Evolutionary conservation across 2,113 vertebrate genomes (phyloP), one percentile per base, ranked within the genome.

Genomic region (Mobula hypostoma): DNA sequence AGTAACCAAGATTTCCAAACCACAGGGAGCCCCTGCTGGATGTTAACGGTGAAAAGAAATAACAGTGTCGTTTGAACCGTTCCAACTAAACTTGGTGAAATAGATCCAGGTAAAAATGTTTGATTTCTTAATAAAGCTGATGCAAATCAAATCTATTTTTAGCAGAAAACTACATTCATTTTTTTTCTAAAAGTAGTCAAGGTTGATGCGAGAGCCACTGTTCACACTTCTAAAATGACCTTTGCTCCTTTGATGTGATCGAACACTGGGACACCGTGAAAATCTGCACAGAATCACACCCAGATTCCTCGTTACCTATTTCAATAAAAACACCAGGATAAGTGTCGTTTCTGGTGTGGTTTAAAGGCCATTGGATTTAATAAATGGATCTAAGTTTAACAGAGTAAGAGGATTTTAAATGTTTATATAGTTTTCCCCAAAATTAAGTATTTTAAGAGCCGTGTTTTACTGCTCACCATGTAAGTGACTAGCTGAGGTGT

Each of bases 211-310:
- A 17, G 85, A 7, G 58, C 61, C n/a, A 29, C 27, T 68, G 61
- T 12, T 90, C 63, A 5, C 85, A 90, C 14, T 68, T 61, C 66
- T 66, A 66, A 32, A 90, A 32, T 66, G 61, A 90, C 61, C 85
- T 90, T 90, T 66, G 85, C n/a, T 66, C 85, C 29, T 90, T 90
- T 68, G 85, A 90, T 32, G n/a, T 63, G 29, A 88, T 66, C 63
- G 63, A 29, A 88, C 85, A 88, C 61, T 6, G 83, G 56, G 29
- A 63, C 27, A 88, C 66, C 27, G 85, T 68, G 63, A 32, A 90
- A n/a, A 90, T 90, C n/a, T 66, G n/a, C 61, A 27, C 85, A 68
- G 61, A 32, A 90, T 90, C 61, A 66, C 85, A 90, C 58, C n/a
- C 61, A 21, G 14, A 5, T 48, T 24, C 72, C 72, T 21, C 72